These are phyloP conservation scores for Lycocerus yunnanus DNA, from an alignment of 2,888 invertebrate species.

Conservation along the genomic window DNA sequence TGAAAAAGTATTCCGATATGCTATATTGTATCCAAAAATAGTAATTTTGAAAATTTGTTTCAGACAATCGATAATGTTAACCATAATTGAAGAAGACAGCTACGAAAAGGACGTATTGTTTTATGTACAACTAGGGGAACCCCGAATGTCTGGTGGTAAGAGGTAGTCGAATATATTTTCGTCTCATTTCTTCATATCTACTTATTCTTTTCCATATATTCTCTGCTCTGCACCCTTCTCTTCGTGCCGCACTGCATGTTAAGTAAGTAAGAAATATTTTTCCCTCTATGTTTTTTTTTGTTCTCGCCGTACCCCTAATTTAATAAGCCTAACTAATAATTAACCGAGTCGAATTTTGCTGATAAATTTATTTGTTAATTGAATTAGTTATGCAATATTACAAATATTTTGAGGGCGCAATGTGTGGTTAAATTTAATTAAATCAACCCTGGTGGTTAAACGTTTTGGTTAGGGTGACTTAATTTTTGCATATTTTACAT, in stretches of 20 bases:
- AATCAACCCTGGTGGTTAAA: not conserved
- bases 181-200: constrained; percentile 38
- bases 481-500: not conserved
- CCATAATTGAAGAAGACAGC: constrained; percentile 95
- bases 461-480: not conserved
- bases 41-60: constrained; percentile 55
- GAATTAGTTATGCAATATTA: not conserved
- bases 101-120: constrained; percentile 96
- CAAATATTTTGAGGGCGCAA: not conserved
- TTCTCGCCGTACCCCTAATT: constrained; percentile 1
- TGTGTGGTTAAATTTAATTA: not conserved
- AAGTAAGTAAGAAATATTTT: constrained; percentile 50
- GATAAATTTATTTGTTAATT: not conserved
- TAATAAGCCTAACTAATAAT: not conserved
- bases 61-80: constrained; percentile 86
- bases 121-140: constrained; percentile 89
- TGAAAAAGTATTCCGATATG: not conserved
- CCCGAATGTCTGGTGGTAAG: constrained; percentile 86
- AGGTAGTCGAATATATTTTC: constrained; percentile 33
- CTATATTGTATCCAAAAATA: not conserved
- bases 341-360: not conserved
- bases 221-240: constrained; percentile 46
- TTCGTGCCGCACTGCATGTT: constrained; percentile 53
- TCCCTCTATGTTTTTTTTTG: constrained; percentile 10
- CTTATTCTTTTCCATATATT: constrained; percentile 34